Evolutionary conservation across 2,113 vertebrate species (phyloP), one percentile per base, ranked within the genome.

Genomic region (Gymnorhina tibicen): DNA sequence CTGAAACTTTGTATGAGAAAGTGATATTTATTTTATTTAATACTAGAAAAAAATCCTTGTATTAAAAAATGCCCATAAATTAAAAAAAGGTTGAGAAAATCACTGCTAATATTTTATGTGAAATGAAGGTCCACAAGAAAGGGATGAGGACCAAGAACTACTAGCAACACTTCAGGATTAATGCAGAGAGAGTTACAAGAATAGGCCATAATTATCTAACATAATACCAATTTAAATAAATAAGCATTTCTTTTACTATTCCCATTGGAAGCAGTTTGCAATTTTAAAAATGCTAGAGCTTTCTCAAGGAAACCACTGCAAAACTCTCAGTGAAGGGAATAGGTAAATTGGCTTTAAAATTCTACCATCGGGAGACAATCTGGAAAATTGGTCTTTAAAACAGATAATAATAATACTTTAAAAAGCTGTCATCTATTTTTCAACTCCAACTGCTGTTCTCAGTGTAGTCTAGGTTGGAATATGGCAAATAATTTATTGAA

Each of bases 331-430:
- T 53, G 68, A 96, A 84, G 86, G 44, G 63, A 93, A 84, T 56
- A 96, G 93, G 92, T 94, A 91, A 91, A 92, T 67, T 97, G 32
- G 73, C 79, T 95, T 90, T 94, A 95, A 96, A 96, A 95, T 86
- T 82, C 67, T 19, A 93, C 89, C 92, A 94, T 93, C 93, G 95
- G 91, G 88, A 97, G 60, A 90, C 56, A 91, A 88, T 89, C 87
- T 80, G 85, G 90, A 95, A 94, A 89, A 95, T 19, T 60, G 46
- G 67, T 74, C 81, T 92, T 95, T 91, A 76, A 69, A 96, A 59
- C 3, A 47, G 88, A 63, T 89, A 86, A 96, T 82, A 90, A 66
- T 74, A 93, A 88, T 47, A 47, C 39, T 32, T 60, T 37, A 33
- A 89, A 89, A 92, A 95, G 78, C 82, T 92, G 89, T 95, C 83